phyloP scores from a whole-genome alignment of 2,113 vertebrate genomes.

The Cryptomyrus ogoouensis region DNA sequence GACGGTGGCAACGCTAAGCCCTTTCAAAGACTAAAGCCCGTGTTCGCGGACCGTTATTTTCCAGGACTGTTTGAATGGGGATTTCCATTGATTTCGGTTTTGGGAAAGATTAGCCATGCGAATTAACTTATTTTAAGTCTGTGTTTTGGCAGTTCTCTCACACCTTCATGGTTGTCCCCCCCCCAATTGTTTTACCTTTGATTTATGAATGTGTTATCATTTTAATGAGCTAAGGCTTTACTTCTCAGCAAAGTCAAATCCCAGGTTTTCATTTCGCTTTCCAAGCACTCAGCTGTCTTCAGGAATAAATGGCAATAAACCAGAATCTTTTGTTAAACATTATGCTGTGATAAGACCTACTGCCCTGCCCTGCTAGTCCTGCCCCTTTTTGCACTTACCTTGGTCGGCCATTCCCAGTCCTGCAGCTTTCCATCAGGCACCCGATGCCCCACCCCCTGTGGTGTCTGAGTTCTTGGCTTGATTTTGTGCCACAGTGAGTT shows the following conservation, averaged over 20 bases:
- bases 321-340: slow-evolving; percentile 12
- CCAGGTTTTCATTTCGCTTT: background rate
- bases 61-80: slow-evolving; percentile 4
- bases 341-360: slow-evolving; percentile 9
- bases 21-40: background rate
- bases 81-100: slow-evolving; percentile 14
- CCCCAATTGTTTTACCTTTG: background rate
- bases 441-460: background rate
- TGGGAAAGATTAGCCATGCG: background rate
- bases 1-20: background rate
- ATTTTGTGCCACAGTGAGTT: too few species aligned
- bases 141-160: background rate
- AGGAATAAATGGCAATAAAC: background rate
- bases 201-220: background rate
- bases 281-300: background rate
- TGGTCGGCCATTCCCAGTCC: too few species aligned
- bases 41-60: background rate
- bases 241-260: background rate
- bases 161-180: background rate
- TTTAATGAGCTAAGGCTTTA: background rate
- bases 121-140: background rate
- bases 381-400: background rate
- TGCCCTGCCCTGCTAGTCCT: background rate
- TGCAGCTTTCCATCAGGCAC: background rate
- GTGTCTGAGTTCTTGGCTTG: background rate